These are phyloP conservation scores for Ophion obscuratus DNA, from an alignment of 2,888 invertebrate species.

Conservation along the genomic window DNA sequence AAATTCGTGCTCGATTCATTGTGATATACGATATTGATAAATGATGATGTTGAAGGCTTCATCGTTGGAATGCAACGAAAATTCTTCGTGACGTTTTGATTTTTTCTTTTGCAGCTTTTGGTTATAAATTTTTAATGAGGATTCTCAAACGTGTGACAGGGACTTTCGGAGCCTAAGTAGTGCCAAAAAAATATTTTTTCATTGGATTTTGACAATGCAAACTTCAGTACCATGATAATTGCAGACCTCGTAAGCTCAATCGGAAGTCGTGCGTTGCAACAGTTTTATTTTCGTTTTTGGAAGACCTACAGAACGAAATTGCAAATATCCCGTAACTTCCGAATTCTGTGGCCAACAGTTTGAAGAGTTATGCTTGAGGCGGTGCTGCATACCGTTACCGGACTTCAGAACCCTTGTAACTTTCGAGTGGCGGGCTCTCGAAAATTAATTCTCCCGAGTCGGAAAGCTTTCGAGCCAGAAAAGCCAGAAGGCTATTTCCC, in stretches of 20 bases:
- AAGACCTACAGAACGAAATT: neutral
- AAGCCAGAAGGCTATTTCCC: neutral
- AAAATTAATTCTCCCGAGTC: neutral
- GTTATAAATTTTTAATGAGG: no score
- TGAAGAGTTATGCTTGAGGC: neutral
- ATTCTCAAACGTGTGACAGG: no score
- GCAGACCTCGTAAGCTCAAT: neutral
- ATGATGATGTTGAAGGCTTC: no score
- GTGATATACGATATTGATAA: no score
- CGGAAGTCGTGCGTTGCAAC: neutral
- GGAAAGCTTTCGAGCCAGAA: neutral
- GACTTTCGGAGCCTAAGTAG: no score
- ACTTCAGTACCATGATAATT: no score
- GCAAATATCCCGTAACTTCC: neutral
- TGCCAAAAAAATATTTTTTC: no score
- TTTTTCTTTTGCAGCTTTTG: no score
- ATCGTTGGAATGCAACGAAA: no score
- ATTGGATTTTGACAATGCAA: no score
- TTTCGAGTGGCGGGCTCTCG: neutral
- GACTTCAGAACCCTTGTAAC: conserved; percentile 2
- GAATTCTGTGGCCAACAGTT: neutral
- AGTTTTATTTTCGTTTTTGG: neutral
- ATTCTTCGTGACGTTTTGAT: no score
- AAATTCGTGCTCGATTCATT: no score
- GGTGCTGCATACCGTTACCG: neutral